Evolutionary conservation across 2,113 vertebrate genomes (phyloP).

Genomic region (Delphinus delphis): DNA sequence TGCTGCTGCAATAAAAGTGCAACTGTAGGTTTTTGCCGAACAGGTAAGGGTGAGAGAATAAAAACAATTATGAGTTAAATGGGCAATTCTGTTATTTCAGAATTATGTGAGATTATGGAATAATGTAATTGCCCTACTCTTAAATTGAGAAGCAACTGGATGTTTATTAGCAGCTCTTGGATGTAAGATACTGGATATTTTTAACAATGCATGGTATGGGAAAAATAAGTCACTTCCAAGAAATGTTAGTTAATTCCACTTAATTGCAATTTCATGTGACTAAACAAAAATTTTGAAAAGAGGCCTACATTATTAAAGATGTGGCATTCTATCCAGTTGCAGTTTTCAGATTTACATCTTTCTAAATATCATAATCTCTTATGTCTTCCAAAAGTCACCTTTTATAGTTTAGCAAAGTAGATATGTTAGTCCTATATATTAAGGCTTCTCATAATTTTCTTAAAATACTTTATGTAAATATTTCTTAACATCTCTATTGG

Average conservation of each 20-base stretch:
- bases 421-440: background rate
- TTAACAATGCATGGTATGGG: background rate
- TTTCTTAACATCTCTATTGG: too few relatives aligned
- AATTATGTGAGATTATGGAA: constrained; percentile 51
- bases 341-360: background rate
- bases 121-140: constrained; percentile 47
- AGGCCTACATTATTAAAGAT: constrained; percentile 67
- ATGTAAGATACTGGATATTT: constrained; percentile 47
- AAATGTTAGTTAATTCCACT: constrained; percentile 52
- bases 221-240: constrained; percentile 23
- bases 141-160: constrained; percentile 67
- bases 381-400: background rate
- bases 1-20: constrained; percentile 16
- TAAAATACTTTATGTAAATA: background rate
- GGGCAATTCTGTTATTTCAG: constrained; percentile 43
- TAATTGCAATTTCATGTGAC: constrained; percentile 59
- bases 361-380: background rate
- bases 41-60: constrained; percentile 25
- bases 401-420: background rate
- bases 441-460: background rate
- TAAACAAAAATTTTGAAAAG: constrained; percentile 58
- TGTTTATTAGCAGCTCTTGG: constrained; percentile 64
- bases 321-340: background rate
- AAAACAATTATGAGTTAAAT: constrained; percentile 57
- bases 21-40: constrained; percentile 46